Evolutionary conservation across 92 coral and sea anemone species (phyloP).

Genomic region (Porites evermanni): DNA sequence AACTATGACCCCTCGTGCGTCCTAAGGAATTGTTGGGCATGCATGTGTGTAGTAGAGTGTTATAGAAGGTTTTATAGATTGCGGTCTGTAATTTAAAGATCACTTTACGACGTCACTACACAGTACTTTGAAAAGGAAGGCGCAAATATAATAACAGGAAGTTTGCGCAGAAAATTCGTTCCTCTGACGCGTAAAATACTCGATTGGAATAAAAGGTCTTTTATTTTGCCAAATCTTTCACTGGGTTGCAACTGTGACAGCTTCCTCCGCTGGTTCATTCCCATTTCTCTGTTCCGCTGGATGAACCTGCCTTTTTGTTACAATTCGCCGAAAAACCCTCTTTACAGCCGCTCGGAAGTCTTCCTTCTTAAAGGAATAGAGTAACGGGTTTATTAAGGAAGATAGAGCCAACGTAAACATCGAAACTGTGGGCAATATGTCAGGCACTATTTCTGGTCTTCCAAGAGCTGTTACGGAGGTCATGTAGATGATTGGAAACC

Average conservation of each 20-base stretch:
- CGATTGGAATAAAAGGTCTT: background rate
- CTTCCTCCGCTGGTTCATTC: background rate
- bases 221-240: background rate
- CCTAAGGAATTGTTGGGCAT: no score
- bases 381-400: constrained; percentile 60
- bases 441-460: constrained; percentile 37
- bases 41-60: no score
- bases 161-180: background rate
- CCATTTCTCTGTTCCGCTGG: background rate
- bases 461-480: constrained; percentile 51
- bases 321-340: constrained; percentile 20
- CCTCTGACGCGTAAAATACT: background rate
- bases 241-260: background rate
- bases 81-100: no score
- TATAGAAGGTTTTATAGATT: no score
- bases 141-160: background rate
- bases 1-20: no score
- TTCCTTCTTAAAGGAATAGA: constrained; percentile 63
- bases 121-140: no score
- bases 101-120: no score
- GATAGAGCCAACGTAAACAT: constrained; percentile 59
- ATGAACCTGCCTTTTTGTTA: background rate
- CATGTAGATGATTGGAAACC: constrained; percentile 76
- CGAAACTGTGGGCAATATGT: constrained; percentile 41
- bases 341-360: constrained; percentile 64